phyloP scores from a whole-genome alignment of 2,113 vertebrate species.

The Zosterops hypoxanthus region DNA sequence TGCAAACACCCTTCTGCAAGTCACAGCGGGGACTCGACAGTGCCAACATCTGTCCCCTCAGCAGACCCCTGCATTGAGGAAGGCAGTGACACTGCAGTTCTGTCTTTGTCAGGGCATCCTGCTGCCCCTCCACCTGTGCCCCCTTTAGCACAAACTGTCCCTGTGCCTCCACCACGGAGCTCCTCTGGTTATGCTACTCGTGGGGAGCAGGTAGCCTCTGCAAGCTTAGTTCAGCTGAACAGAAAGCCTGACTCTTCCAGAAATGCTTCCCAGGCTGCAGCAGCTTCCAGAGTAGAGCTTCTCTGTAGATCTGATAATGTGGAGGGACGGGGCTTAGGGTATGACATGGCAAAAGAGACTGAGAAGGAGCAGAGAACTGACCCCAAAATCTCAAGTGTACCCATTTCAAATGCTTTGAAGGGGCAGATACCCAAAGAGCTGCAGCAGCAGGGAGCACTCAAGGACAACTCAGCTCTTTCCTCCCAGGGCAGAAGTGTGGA shows the following conservation, averaged over 20 bases:
- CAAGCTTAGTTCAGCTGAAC: not conserved
- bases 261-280: slow-evolving; percentile 54
- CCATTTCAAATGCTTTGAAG: slow-evolving; percentile 12
- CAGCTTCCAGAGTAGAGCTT: slow-evolving; percentile 49
- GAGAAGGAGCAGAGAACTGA: slow-evolving; percentile 34
- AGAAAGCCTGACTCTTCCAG: slow-evolving; percentile 50
- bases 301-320: slow-evolving; percentile 51
- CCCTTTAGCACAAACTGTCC: not conserved
- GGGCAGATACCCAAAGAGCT: not conserved
- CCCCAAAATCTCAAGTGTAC: not conserved
- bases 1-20: not conserved
- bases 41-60: slow-evolving; percentile 38
- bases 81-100: not conserved
- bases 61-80: slow-evolving; percentile 74
- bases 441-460: not conserved
- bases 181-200: not conserved
- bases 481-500: not conserved
- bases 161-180: slow-evolving; percentile 15
- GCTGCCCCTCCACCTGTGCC: not conserved
- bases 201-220: not conserved
- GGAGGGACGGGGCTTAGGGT: slow-evolving; percentile 5
- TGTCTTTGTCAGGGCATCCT: not conserved
- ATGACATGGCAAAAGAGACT: not conserved
- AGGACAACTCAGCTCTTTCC: not conserved
- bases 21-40: slow-evolving; percentile 3